Percentiles rank a stretch among this genome's conserved stretches.
Conservation (phyloP, 2,113 vertebrate genomes). For the Limnothrissa miodon region DNA sequence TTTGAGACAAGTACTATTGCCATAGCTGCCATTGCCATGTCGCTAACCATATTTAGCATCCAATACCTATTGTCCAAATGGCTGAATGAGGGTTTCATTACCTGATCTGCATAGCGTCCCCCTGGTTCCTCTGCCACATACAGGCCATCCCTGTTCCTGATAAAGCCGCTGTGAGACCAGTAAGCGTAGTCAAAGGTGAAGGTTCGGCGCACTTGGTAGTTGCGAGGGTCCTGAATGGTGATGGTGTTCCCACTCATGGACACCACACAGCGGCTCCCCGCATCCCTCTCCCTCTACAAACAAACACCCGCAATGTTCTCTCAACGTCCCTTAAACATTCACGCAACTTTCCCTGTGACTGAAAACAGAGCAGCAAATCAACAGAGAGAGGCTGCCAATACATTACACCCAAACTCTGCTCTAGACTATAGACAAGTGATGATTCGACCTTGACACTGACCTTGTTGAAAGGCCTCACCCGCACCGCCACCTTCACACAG, state of each 20-base stretch:
- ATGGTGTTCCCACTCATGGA: constrained; percentile 72
- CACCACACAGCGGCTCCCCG: constrained; percentile 72
- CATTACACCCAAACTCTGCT: neutral
- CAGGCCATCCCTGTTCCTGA: constrained; percentile 60
- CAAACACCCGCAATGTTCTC: neutral
- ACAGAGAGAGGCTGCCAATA: neutral
- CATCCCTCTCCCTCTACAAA: constrained; percentile 74
- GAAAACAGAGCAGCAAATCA: neutral
- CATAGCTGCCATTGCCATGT: too few relatives aligned
- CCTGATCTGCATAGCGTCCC: constrained; percentile 77
- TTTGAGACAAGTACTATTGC: too few relatives aligned
- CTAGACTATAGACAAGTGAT: neutral
- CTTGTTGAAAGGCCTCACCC: constrained; percentile 81
- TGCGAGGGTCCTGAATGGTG: constrained; percentile 70
- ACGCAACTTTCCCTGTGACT: neutral
- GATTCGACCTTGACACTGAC: constrained; percentile 60
- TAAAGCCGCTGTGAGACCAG: constrained; percentile 77
- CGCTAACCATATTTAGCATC: too few relatives aligned
- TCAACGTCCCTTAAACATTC: neutral
- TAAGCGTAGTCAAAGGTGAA: constrained; percentile 77
- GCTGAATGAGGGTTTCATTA: constrained; percentile 46
- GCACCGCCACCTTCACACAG: constrained; percentile 77
- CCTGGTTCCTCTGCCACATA: constrained; percentile 68
- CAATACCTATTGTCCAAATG: neutral
- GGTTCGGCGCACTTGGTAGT: constrained; percentile 60